phyloP scores from a whole-genome alignment of 2,797 vertebrate genomes.

The Poecile montanus region DNA sequence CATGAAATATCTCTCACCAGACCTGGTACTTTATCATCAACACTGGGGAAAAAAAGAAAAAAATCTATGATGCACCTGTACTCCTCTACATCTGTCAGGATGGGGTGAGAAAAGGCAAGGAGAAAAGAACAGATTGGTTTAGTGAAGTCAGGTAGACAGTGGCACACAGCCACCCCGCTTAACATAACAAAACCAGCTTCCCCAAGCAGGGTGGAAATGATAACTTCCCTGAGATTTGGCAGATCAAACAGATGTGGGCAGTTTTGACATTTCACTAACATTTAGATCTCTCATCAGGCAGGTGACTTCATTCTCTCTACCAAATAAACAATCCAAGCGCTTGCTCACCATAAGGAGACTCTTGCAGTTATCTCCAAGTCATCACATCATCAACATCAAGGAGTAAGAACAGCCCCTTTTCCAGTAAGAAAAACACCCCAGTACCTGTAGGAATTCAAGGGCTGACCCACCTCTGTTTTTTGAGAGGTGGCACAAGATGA shows the following conservation, averaged over 20 bases:
- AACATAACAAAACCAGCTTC: conserved; percentile 17
- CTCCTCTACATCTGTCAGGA: not conserved
- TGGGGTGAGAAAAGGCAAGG: not conserved
- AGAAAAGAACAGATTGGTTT: not conserved
- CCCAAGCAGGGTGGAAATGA: not conserved
- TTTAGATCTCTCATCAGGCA: conserved; percentile 36
- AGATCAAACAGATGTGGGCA: conserved; percentile 36
- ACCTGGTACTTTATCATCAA: not conserved
- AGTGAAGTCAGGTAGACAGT: not conserved
- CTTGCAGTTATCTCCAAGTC: not conserved
- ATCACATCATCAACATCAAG: not conserved
- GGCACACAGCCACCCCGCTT: not conserved
- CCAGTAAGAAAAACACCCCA: not conserved
- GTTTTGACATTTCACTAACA: conserved; percentile 34
- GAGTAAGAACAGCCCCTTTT: not conserved
- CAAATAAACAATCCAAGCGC: conserved; percentile 16
- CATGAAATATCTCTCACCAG: conserved; percentile 33
- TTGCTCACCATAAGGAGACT: conserved; percentile 16
- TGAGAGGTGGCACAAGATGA: not conserved
- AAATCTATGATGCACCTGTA: not conserved
- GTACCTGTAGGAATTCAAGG: not conserved
- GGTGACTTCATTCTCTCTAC: conserved; percentile 39
- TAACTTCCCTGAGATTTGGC: conserved; percentile 33
- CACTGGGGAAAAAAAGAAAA: not conserved
- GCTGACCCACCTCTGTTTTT: not conserved